Conservation (phyloP, 2,888 invertebrate species). For the Cephus runcator region DNA sequence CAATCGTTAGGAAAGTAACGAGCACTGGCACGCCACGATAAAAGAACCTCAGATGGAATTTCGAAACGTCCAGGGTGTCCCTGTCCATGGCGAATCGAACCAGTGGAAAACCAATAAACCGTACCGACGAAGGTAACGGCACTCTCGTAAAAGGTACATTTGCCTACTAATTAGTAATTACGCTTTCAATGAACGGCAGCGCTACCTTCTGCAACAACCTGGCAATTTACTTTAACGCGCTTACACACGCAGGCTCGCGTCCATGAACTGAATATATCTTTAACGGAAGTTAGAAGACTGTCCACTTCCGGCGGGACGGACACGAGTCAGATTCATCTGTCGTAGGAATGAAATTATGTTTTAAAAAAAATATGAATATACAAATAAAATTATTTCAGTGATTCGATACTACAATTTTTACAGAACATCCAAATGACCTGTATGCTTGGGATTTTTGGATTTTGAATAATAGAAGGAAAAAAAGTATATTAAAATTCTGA, state of each 20-base stretch:
- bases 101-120: conserved; percentile 1
- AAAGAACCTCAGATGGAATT: neutral
- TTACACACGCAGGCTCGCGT: conserved; percentile 36
- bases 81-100: neutral
- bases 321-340: neutral
- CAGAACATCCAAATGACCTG: neutral
- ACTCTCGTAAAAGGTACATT: conserved; percentile 46
- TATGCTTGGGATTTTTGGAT: neutral
- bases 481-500: neutral
- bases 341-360: neutral
- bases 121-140: conserved; percentile 34
- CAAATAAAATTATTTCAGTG: no score
- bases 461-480: neutral
- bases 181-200: conserved; percentile 42
- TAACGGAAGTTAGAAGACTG: conserved; percentile 36
- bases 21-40: neutral
- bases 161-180: conserved; percentile 47
- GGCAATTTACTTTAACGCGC: conserved; percentile 45
- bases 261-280: conserved; percentile 54
- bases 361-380: neutral
- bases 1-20: neutral
- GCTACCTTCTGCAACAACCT: conserved; percentile 47
- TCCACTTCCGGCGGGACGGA: conserved; percentile 28
- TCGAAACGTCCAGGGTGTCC: neutral
- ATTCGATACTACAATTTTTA: neutral